These are phyloP conservation scores for Aphaenogaster floridana DNA, from an alignment of 1,140 invertebrate genomes.

Conservation along the genomic window DNA sequence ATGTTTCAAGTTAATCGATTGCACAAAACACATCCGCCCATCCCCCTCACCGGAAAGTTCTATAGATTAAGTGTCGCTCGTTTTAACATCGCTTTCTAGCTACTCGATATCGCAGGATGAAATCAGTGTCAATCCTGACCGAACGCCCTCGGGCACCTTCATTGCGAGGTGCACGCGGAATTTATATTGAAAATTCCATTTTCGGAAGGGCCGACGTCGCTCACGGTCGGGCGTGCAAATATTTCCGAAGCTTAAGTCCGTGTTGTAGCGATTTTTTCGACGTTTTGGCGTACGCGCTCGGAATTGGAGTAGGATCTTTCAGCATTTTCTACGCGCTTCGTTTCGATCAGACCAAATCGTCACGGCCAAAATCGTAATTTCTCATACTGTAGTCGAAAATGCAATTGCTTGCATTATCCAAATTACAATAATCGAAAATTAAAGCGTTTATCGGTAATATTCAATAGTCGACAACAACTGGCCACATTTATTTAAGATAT, in stretches of 20 bases:
- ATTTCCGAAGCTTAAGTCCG: conserved; percentile 52
- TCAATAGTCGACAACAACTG: too few species aligned
- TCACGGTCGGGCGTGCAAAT: conserved; percentile 49
- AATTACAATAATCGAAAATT: background rate
- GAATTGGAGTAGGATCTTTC: conserved; percentile 48
- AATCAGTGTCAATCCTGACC: conserved; percentile 46
- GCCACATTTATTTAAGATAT: too few species aligned
- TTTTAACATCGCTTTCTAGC: conserved; percentile 19
- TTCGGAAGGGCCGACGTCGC: conserved; percentile 27
- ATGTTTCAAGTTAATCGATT: conserved; percentile 27
- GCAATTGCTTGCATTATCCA: background rate
- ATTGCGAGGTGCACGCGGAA: conserved; percentile 30
- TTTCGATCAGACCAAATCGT: conserved; percentile 21
- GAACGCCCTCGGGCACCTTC: conserved; percentile 32
- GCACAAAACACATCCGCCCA: background rate
- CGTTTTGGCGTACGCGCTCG: conserved; percentile 27
- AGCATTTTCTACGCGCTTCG: conserved; percentile 31
- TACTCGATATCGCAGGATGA: conserved; percentile 19
- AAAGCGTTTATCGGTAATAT: background rate
- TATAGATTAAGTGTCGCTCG: conserved; percentile 23
- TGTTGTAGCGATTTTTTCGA: conserved; percentile 53
- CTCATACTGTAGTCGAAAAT: background rate
- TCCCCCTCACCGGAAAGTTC: background rate
- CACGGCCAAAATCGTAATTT: conserved; percentile 17
- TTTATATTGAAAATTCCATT: conserved; percentile 63